Evolutionary conservation across 2,888 invertebrate species (phyloP).

Genomic region (Dendrolimus houi): DNA sequence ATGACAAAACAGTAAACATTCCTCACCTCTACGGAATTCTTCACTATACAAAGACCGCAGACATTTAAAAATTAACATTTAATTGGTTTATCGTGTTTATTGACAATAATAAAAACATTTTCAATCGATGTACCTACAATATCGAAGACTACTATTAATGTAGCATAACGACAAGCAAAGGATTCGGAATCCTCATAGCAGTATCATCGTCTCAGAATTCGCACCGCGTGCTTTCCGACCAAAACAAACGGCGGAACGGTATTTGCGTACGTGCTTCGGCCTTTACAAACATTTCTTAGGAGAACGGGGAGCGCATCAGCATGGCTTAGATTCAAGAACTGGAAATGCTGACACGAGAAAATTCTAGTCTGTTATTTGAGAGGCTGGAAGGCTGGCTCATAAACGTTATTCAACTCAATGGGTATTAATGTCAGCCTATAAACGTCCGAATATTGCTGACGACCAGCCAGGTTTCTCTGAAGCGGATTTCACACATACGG

Average conservation of each 20-base stretch:
- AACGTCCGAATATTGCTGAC: too few relatives aligned
- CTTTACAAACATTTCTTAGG: not conserved
- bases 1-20: too few relatives aligned
- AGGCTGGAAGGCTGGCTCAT: too few relatives aligned
- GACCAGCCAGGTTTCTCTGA: too few relatives aligned
- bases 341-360: not conserved
- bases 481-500: too few relatives aligned
- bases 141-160: not conserved
- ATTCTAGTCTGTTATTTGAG: not conserved
- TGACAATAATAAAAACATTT: not conserved
- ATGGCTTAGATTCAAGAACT: not conserved
- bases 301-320: not conserved
- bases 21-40: too few relatives aligned
- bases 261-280: not conserved
- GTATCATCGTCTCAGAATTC: not conserved
- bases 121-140: not conserved
- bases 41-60: too few relatives aligned
- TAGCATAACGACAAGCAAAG: not conserved
- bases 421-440: too few relatives aligned
- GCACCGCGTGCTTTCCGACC: not conserved
- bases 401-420: too few relatives aligned
- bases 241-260: not conserved
- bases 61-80: too few relatives aligned
- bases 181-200: not conserved
- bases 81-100: too few relatives aligned